These are phyloP conservation scores for Eupeodes corollae DNA, from an alignment of 1,140 invertebrate species.

Conservation along the genomic window DNA sequence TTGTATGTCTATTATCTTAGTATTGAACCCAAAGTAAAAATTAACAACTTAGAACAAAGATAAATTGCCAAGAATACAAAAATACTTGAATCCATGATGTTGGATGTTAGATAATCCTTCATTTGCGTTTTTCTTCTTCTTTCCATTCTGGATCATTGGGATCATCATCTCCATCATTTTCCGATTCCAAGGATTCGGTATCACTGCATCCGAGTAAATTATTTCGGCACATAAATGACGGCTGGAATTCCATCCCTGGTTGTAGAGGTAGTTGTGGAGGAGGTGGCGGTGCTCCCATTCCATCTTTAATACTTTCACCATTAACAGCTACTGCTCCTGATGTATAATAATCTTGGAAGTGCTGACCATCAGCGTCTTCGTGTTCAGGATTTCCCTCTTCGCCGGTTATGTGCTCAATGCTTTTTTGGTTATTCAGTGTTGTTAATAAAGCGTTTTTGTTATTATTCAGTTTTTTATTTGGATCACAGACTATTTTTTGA, in stretches of 20 bases:
- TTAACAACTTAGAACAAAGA: not conserved
- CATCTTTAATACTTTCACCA: not conserved
- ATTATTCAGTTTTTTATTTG: not conserved
- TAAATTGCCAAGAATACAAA: not conserved
- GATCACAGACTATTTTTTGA: not conserved
- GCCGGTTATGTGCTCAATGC: constrained; percentile 3
- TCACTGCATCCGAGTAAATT: constrained; percentile 18
- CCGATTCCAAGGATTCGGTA: constrained; percentile 50
- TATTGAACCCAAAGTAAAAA: not conserved
- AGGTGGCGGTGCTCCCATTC: too few relatives aligned
- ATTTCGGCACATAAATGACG: not conserved
- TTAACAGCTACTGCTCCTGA: not conserved
- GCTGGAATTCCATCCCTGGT: constrained; percentile 1
- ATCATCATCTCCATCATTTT: constrained; percentile 53
- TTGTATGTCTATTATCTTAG: too few relatives aligned
- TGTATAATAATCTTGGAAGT: not conserved
- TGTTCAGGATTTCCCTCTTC: not conserved
- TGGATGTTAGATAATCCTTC: not conserved
- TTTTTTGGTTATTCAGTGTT: not conserved
- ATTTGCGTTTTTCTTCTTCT: constrained; percentile 1
- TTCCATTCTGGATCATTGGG: constrained; percentile 73
- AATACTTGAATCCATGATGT: not conserved
- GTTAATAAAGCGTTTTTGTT: not conserved
- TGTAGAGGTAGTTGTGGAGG: not conserved
- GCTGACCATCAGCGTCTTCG: not conserved